Evolutionary conservation across 2,113 vertebrate genomes (phyloP).

Genomic region (Cyprinodon tularosa): DNA sequence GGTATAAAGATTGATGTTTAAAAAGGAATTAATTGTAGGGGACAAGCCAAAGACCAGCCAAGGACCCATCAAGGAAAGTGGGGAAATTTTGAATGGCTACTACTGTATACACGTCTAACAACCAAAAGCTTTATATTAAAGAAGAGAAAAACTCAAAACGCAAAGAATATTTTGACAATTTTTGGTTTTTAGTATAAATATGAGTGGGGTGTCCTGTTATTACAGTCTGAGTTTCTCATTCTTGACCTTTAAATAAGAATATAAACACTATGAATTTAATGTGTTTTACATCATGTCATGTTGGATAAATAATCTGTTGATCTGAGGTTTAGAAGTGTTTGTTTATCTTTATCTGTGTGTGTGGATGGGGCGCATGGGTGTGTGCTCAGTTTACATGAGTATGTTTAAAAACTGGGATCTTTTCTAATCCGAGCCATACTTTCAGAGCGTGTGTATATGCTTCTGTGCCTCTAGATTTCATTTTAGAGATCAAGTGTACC

Average conservation of each 20-base stretch:
- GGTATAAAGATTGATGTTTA: too few relatives aligned
- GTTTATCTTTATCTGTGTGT: slow-evolving; percentile 11
- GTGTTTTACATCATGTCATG: background rate
- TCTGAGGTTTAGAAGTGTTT: background rate
- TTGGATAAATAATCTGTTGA: background rate
- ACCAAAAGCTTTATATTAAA: too few relatives aligned
- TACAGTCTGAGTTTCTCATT: too few relatives aligned
- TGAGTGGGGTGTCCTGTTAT: too few relatives aligned
- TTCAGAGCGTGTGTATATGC: background rate
- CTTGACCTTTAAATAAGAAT: background rate
- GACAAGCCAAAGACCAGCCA: too few relatives aligned
- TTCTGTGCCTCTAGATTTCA: slow-evolving; percentile 8
- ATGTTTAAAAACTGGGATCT: slow-evolving; percentile 38
- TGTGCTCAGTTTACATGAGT: slow-evolving; percentile 41
- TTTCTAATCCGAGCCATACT: slow-evolving; percentile 41
- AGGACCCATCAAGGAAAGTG: too few relatives aligned
- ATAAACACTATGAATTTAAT: background rate
- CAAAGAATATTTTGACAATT: too few relatives aligned
- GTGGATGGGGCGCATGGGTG: background rate
- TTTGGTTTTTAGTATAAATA: too few relatives aligned
- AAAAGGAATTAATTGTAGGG: too few relatives aligned
- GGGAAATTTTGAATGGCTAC: too few relatives aligned
- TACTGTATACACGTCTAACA: too few relatives aligned
- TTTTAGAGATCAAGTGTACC: slow-evolving; percentile 12
- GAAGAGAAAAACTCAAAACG: too few relatives aligned